phyloP scores from a whole-genome alignment of 2,888 invertebrate species.

The Archips xylosteana region DNA sequence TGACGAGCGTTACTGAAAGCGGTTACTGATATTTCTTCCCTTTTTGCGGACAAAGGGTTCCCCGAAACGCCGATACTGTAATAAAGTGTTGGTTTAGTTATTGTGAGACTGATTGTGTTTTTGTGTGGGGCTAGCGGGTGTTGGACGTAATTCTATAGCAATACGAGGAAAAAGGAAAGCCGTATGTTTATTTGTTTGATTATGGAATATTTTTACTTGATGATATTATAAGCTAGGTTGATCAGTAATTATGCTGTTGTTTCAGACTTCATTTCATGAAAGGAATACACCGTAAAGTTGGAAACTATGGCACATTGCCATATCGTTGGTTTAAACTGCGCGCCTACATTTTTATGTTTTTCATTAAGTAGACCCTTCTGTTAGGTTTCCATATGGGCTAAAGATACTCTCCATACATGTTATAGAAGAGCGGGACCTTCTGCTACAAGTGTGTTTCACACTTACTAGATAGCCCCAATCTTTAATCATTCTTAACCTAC shows the following conservation, averaged over 20 bases:
- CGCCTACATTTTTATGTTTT: too few relatives aligned
- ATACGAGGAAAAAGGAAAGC: slow-evolving; percentile 19
- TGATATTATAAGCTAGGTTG: neutral
- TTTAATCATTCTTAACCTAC: too few relatives aligned
- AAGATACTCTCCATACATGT: too few relatives aligned
- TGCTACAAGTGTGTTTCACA: too few relatives aligned
- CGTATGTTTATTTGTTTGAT: neutral
- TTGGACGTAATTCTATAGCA: slow-evolving; percentile 3
- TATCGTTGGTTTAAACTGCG: too few relatives aligned
- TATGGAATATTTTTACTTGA: neutral
- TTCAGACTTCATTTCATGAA: too few relatives aligned
- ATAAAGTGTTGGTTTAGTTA: slow-evolving; percentile 42
- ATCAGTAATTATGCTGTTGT: neutral
- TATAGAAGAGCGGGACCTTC: too few relatives aligned
- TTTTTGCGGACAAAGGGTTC: slow-evolving; percentile 59
- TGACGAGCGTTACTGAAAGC: slow-evolving; percentile 69
- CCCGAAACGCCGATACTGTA: slow-evolving; percentile 42
- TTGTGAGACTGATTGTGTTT: slow-evolving; percentile 40
- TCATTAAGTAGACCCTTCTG: too few relatives aligned
- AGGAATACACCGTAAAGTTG: too few relatives aligned
- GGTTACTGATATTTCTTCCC: slow-evolving; percentile 58
- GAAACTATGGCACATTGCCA: too few relatives aligned
- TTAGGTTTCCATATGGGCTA: too few relatives aligned
- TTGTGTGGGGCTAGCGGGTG: slow-evolving; percentile 22
- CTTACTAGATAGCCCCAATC: too few relatives aligned